phyloP scores from a whole-genome alignment of 2,888 invertebrate genomes.

The Zelleria hepariella region DNA sequence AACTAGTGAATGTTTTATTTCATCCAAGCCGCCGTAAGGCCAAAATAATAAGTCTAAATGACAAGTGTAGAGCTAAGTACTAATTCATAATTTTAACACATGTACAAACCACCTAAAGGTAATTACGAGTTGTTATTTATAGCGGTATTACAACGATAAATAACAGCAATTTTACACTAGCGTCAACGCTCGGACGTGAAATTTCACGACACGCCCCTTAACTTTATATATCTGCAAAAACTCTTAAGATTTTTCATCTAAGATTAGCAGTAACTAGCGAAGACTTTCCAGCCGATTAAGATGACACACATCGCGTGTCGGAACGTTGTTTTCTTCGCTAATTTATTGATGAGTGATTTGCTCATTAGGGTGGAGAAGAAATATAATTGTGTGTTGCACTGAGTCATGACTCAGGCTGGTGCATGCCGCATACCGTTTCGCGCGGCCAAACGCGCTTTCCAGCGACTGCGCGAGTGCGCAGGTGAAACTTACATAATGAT shows the following conservation, averaged over 20 bases:
- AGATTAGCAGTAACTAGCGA: conserved; percentile 8
- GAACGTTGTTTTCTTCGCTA: conserved; percentile 26
- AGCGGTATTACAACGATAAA: too few relatives aligned
- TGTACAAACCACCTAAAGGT: too few relatives aligned
- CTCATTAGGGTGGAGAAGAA: conserved; percentile 55
- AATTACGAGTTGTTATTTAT: too few relatives aligned
- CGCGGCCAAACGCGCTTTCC: conserved; percentile 35
- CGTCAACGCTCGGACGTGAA: too few relatives aligned
- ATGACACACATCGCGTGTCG: conserved; percentile 25
- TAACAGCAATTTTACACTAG: too few relatives aligned
- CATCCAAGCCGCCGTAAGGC: background rate
- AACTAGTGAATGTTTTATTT: too few relatives aligned
- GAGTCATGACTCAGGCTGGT: conserved; percentile 16
- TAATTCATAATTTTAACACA: background rate
- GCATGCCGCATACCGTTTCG: conserved; percentile 45
- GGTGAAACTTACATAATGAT: conserved; percentile 44
- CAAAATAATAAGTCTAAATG: background rate
- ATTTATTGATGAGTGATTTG: conserved; percentile 22
- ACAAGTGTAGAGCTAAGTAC: background rate
- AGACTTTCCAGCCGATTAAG: conserved; percentile 15
- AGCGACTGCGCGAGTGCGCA: background rate
- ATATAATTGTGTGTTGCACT: background rate
- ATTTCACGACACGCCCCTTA: background rate
- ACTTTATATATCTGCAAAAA: background rate
- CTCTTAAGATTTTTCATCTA: background rate